phyloP scores from a whole-genome alignment of 2,888 invertebrate species.

The Campaea margaritaria region DNA sequence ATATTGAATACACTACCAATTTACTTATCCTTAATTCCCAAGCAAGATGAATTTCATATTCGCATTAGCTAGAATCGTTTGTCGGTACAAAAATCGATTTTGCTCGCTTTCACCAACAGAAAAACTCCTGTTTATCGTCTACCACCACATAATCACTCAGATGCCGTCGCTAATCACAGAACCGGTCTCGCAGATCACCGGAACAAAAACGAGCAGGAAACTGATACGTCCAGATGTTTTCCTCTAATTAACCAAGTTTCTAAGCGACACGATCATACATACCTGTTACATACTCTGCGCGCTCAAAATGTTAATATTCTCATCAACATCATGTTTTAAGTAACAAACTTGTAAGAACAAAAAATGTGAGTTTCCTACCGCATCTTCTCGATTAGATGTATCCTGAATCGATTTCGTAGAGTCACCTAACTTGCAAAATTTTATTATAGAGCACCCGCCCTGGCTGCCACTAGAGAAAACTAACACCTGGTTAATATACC shows the following conservation, averaged over 20 bases:
- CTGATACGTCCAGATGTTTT: conserved; percentile 36
- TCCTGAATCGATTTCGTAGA: no score
- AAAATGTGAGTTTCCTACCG: no score
- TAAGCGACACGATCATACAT: conserved; percentile 12
- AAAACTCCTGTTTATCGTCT: conserved; percentile 20
- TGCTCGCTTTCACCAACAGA: conserved; percentile 6
- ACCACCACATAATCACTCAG: conserved; percentile 14
- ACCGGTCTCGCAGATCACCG: conserved; percentile 31
- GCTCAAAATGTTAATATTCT: background rate
- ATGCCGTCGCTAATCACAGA: conserved; percentile 19
- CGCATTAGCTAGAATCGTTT: background rate
- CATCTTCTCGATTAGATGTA: no score
- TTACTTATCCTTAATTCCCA: no score
- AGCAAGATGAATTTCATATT: no score
- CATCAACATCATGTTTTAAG: background rate
- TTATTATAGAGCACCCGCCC: no score
- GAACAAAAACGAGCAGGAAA: conserved; percentile 40
- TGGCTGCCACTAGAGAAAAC: background rate
- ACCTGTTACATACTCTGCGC: background rate
- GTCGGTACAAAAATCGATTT: background rate
- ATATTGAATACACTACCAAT: no score
- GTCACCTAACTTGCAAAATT: no score
- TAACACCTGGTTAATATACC: conserved; percentile 28
- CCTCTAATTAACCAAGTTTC: conserved; percentile 35
- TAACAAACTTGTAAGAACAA: background rate